A percentile compares a stretch with the other conserved stretches of the same genome.
Evolutionary conservation across 1,140 invertebrate genomes (phyloP).

Genomic region (Hetaerina americana): DNA sequence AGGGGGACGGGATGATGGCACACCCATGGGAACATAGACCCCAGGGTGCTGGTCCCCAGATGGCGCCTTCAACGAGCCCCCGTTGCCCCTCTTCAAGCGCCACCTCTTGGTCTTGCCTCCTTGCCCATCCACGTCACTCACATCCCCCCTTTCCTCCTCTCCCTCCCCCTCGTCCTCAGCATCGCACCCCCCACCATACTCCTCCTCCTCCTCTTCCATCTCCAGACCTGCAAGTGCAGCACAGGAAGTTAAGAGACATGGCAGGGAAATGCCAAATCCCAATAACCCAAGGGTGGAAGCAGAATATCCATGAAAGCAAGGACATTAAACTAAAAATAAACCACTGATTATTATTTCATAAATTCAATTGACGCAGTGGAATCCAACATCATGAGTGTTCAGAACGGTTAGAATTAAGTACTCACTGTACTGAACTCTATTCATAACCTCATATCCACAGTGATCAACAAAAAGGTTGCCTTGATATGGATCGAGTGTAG

Average conservation of each 20-base stretch:
- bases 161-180: background rate
- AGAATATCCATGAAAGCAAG: no score
- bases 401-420: no score
- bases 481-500: no score
- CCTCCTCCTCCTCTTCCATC: background rate
- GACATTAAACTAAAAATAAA: constrained; percentile 5
- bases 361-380: background rate
- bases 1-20: constrained; percentile 6
- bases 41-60: background rate
- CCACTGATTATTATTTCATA: background rate
- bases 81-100: background rate
- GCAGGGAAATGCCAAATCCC: no score
- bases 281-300: no score
- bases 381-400: constrained; percentile 9
- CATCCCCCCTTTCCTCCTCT: background rate
- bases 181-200: background rate
- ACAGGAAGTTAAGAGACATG: no score
- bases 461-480: no score
- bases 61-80: constrained; percentile 13
- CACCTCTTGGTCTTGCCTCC: background rate
- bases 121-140: background rate
- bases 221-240: background rate
- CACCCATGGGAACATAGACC: constrained; percentile 1
- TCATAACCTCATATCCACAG: no score
- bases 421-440: no score